Conservation (phyloP, 2,797 vertebrate species). For the Trematomus bernacchii region DNA sequence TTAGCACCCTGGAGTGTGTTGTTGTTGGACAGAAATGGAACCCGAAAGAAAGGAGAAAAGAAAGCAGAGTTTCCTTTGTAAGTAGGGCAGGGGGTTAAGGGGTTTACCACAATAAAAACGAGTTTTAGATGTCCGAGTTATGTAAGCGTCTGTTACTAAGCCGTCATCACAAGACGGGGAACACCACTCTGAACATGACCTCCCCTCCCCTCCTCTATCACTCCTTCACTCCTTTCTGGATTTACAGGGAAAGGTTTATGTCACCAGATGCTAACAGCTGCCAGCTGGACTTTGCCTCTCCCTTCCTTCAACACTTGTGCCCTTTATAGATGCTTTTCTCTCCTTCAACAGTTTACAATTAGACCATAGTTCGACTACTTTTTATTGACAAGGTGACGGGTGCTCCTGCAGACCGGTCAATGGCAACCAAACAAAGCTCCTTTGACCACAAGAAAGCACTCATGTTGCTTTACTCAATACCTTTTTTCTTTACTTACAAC, state of each 20-base stretch:
- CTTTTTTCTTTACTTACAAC: constrained; percentile 21
- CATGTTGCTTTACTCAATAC: constrained; percentile 7
- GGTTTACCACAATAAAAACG: constrained; percentile 56
- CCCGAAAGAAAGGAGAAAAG: constrained; percentile 30
- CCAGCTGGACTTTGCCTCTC: constrained; percentile 48
- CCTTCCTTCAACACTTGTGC: constrained; percentile 40
- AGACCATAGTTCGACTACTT: constrained; percentile 27
- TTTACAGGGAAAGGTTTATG: constrained; percentile 48
- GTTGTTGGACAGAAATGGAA: constrained; percentile 35
- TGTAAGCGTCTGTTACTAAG: constrained; percentile 66
- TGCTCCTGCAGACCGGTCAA: constrained; percentile 3
- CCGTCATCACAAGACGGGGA: constrained; percentile 41
- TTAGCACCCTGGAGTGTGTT: background rate
- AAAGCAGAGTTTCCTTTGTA: constrained; percentile 46
- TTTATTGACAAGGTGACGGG: constrained; percentile 38
- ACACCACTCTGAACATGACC: constrained; percentile 41
- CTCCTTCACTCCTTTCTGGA: constrained; percentile 1
- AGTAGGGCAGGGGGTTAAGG: constrained; percentile 63
- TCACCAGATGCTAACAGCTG: constrained; percentile 69
- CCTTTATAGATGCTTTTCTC: constrained; percentile 22
- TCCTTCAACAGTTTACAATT: constrained; percentile 53
- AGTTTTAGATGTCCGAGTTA: constrained; percentile 81
- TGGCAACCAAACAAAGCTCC: constrained; percentile 38
- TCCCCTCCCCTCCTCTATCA: constrained; percentile 19
- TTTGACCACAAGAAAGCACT: constrained; percentile 26